A percentile compares a stretch with the other conserved stretches of the same genome.
Evolutionary conservation across 1,140 invertebrate species (phyloP).

Genomic region (Delia radicum): DNA sequence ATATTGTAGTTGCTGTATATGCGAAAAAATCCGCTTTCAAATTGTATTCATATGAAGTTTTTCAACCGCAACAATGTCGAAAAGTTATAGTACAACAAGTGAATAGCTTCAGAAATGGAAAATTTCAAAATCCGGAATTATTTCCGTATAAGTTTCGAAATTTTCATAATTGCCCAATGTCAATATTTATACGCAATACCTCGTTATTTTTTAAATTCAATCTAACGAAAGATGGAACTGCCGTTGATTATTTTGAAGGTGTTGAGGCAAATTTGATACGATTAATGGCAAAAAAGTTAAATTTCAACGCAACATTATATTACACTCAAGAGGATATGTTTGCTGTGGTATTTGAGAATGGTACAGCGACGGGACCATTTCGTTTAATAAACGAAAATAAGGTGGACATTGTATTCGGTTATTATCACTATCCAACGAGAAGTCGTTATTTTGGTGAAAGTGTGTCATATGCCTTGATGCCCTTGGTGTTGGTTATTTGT

Average conservation of each 20-base stretch:
- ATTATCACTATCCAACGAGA: not conserved
- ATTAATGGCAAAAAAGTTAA: not conserved
- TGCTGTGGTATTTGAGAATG: not conserved
- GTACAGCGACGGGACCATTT: not conserved
- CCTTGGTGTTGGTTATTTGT: not conserved
- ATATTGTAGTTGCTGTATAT: not conserved
- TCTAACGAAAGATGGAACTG: not conserved
- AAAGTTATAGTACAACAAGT: not conserved
- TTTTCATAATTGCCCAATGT: not conserved
- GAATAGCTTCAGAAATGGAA: not conserved
- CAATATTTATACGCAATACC: not conserved
- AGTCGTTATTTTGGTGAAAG: not conserved
- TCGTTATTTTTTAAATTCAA: not conserved
- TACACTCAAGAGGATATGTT: too few species aligned
- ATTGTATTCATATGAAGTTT: not conserved
- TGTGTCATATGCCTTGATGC: not conserved
- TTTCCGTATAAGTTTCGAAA: not conserved
- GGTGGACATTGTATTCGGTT: not conserved
- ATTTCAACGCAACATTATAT: not conserved
- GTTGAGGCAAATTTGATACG: constrained; percentile 3
- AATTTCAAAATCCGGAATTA: not conserved
- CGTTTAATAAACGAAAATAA: not conserved
- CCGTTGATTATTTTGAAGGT: not conserved
- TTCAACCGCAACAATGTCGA: not conserved
- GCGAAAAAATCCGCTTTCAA: not conserved